These are phyloP conservation scores for Euplexia lucipara DNA, from an alignment of 2,888 invertebrate genomes.

Conservation along the genomic window DNA sequence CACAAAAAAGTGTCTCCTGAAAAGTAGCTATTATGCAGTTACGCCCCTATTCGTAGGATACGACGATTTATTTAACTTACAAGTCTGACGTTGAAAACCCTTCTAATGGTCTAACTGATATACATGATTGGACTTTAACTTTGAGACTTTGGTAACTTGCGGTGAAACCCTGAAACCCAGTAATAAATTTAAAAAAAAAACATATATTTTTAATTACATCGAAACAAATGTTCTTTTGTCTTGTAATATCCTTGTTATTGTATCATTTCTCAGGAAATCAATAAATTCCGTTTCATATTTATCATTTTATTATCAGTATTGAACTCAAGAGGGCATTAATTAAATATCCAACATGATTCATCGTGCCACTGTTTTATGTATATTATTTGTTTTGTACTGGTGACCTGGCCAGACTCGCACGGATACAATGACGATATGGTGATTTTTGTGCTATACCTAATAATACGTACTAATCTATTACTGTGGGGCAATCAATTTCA, in stretches of 20 bases:
- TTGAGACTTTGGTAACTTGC: too few species aligned
- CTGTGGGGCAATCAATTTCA: too few species aligned
- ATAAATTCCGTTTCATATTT: constrained; percentile 29
- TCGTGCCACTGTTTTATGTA: not conserved
- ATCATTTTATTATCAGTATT: constrained; percentile 43
- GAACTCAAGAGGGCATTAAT: constrained; percentile 29
- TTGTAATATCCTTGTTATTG: constrained; percentile 28
- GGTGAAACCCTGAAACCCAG: not conserved
- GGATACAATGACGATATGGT: not conserved
- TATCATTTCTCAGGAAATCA: constrained; percentile 25
- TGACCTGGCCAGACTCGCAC: not conserved
- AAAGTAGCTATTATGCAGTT: too few species aligned
- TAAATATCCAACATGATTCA: constrained; percentile 34
- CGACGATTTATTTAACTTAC: too few species aligned
- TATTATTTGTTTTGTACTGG: not conserved
- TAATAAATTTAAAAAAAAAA: too few species aligned
- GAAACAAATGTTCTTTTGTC: constrained; percentile 10
- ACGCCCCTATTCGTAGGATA: too few species aligned
- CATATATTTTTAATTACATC: not conserved
- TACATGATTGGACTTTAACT: too few species aligned
- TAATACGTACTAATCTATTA: too few species aligned
- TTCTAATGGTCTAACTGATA: too few species aligned
- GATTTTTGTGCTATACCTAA: not conserved
- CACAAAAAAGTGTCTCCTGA: too few species aligned
- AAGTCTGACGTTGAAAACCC: too few species aligned